phyloP scores from a whole-genome alignment of 2,113 vertebrate genomes.

The Oryzias woworae region DNA sequence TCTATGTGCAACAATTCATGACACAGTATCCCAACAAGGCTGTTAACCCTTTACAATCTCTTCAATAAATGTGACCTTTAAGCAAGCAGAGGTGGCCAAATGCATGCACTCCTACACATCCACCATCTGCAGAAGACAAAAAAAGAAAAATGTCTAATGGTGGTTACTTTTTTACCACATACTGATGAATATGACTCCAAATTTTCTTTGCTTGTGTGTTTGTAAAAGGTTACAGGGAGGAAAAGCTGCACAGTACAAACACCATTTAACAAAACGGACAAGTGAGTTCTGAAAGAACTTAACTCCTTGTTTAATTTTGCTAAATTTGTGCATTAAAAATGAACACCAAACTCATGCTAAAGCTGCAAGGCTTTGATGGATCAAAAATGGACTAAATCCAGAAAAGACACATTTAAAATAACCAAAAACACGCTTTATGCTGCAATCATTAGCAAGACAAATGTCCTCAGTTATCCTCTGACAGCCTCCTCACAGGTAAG shows the following conservation, averaged over 20 bases:
- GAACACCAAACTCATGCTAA: too few species aligned
- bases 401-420: not conserved
- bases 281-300: too few species aligned
- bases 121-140: not conserved
- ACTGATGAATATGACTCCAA: not conserved
- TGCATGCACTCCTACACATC: not conserved
- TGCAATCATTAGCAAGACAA: not conserved
- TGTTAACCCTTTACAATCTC: not conserved
- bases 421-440: not conserved
- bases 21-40: not conserved
- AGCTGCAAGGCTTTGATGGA: too few species aligned
- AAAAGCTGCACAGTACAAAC: not conserved
- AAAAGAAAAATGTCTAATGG: not conserved
- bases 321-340: too few species aligned
- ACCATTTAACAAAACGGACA: too few species aligned
- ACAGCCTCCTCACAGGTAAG: conserved; percentile 14
- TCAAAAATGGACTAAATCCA: not conserved
- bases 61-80: not conserved
- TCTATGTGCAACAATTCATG: not conserved
- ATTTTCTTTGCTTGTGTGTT: not conserved
- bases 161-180: not conserved
- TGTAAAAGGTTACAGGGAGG: not conserved
- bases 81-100: not conserved
- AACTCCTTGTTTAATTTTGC: too few species aligned
- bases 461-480: conserved; percentile 4